These are phyloP conservation scores for Rhinatrema bivittatum DNA, from an alignment of 2,797 vertebrate species.

Conservation along the genomic window DNA sequence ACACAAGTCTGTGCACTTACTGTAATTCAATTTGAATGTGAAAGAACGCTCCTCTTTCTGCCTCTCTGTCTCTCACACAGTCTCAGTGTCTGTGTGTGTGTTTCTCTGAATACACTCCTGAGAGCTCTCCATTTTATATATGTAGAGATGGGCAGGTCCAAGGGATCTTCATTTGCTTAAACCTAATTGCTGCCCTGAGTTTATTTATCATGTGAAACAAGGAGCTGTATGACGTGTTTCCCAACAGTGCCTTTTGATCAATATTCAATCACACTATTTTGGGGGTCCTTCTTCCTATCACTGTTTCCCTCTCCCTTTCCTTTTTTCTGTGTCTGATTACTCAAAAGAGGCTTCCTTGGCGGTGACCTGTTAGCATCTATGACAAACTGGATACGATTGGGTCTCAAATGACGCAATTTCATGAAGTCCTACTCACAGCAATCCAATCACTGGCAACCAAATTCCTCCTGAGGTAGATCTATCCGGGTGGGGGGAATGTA, in stretches of 20 bases:
- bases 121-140: conserved; percentile 56
- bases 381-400: conserved; percentile 10
- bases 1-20: conserved; percentile 23
- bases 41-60: conserved; percentile 2
- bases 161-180: conserved; percentile 39
- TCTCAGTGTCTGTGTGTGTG: not conserved
- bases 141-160: conserved; percentile 42
- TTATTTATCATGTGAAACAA: conserved; percentile 32
- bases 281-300: conserved; percentile 17
- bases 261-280: conserved; percentile 39
- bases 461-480: not conserved
- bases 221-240: conserved; percentile 39
- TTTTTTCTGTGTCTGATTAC: not conserved
- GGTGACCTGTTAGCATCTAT: not conserved
- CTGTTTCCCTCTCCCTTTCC: conserved; percentile 14
- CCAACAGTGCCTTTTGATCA: conserved; percentile 30
- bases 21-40: not conserved
- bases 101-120: not conserved
- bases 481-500: not conserved
- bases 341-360: not conserved
- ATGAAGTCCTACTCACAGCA: conserved; percentile 2
- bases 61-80: not conserved
- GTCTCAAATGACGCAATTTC: conserved; percentile 21
- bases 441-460: conserved; percentile 5
- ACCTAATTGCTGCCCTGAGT: conserved; percentile 40